Conservation (phyloP, 30 jellyfish, hydroid and myxozoan genomes). For the Nemopilema nomurai region DNA sequence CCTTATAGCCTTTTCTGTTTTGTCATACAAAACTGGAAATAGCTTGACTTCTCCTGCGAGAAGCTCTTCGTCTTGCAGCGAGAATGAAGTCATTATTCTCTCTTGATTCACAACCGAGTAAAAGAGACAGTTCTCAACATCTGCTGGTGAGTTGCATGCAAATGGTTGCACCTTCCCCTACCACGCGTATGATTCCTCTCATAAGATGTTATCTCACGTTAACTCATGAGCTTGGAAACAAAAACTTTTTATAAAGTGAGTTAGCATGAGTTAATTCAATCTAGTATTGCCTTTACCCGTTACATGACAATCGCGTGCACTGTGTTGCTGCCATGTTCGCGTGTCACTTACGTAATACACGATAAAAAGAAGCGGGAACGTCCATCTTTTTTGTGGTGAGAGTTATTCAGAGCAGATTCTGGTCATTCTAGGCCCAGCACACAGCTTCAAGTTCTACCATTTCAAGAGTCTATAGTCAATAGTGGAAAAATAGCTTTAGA, state of each 20-base stretch:
- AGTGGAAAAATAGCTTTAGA: neutral
- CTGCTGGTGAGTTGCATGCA: neutral
- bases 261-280: neutral
- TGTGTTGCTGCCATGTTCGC: neutral
- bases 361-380: no score
- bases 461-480: no score
- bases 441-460: no score
- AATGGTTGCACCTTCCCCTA: neutral
- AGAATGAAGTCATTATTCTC: conserved; percentile 2
- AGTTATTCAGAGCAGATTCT: no score
- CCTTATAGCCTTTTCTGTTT: conserved; percentile 26
- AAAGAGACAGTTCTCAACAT: neutral
- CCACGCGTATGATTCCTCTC: neutral
- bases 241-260: neutral
- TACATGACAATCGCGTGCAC: neutral
- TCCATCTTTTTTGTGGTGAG: no score
- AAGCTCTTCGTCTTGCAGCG: conserved; percentile 15
- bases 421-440: no score
- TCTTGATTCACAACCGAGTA: neutral
- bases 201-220: neutral
- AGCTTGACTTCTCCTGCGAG: conserved; percentile 12
- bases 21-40: conserved; percentile 17
- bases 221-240: conserved; percentile 8
- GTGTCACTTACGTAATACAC: no score
- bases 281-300: no score